Evolutionary conservation across 2,797 vertebrate species (phyloP).

Genomic region (Ambastaia sidthimunki): DNA sequence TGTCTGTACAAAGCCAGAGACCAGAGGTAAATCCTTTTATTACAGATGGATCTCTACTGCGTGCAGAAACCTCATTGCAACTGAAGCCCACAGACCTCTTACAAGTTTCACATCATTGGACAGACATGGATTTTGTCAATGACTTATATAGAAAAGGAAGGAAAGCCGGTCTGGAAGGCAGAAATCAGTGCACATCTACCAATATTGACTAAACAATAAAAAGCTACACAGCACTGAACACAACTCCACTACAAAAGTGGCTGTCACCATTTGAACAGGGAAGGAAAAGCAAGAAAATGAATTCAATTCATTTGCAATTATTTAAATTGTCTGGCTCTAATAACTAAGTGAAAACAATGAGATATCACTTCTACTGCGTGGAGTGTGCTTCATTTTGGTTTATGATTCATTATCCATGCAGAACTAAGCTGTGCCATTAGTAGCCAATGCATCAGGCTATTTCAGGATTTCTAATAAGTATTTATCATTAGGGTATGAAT

Average conservation of each 20-base stretch:
- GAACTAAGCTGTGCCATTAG: slow-evolving; percentile 36
- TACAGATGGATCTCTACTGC: neutral
- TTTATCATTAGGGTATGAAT: slow-evolving; percentile 37
- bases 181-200: slow-evolving; percentile 10
- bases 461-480: slow-evolving; percentile 46
- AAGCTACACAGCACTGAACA: slow-evolving; percentile 29
- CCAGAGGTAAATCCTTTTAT: neutral
- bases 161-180: neutral
- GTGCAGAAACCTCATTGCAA: neutral
- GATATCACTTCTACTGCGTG: neutral
- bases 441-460: slow-evolving; percentile 49
- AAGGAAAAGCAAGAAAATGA: neutral
- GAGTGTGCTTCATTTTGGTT: neutral
- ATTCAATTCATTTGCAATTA: slow-evolving; percentile 18
- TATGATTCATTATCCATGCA: slow-evolving; percentile 47
- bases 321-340: slow-evolving; percentile 41
- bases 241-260: neutral
- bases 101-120: neutral
- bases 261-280: neutral
- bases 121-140: slow-evolving; percentile 8
- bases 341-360: slow-evolving; percentile 23
- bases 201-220: slow-evolving; percentile 34
- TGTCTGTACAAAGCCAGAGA: slow-evolving; percentile 1
- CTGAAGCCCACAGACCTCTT: neutral
- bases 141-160: slow-evolving; percentile 13